Percentiles rank a stretch among this genome's conserved stretches.
These are phyloP conservation scores for Nipponia nippon DNA, from an alignment of 2,113 vertebrate species.

Conservation along the genomic window DNA sequence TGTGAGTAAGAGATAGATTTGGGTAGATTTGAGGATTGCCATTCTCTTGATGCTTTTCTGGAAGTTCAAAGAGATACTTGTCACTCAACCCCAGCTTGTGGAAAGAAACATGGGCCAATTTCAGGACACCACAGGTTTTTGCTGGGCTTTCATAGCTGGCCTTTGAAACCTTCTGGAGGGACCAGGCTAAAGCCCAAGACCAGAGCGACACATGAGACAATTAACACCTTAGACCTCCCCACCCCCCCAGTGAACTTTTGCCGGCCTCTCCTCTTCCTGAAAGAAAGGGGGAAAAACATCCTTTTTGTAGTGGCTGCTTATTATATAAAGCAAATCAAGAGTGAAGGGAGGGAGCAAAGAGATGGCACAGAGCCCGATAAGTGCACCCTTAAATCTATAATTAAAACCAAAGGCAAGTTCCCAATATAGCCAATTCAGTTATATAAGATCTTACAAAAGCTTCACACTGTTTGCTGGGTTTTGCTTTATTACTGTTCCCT, in stretches of 20 bases:
- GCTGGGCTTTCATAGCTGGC: neutral
- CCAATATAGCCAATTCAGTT: constrained; percentile 52
- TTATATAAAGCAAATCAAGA: constrained; percentile 50
- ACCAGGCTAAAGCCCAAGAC: neutral
- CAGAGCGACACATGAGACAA: neutral
- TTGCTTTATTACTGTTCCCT: constrained; percentile 47
- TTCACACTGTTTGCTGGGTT: constrained; percentile 34
- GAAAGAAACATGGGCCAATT: neutral
- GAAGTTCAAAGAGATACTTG: neutral
- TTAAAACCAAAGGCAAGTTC: constrained; percentile 57
- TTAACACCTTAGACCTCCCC: constrained; percentile 18
- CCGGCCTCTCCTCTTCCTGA: neutral
- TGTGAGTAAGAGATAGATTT: neutral
- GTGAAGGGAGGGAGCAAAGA: constrained; percentile 39
- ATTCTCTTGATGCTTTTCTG: neutral
- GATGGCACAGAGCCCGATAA: constrained; percentile 42
- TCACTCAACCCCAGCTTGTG: neutral
- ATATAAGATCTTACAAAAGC: constrained; percentile 55
- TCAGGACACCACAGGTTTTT: neutral
- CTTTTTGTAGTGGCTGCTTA: constrained; percentile 40
- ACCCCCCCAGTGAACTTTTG: constrained; percentile 42
- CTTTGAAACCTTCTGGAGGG: neutral
- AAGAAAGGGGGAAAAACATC: neutral
- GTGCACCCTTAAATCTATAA: constrained; percentile 56
- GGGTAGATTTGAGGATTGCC: neutral